phyloP scores from a whole-genome alignment of 2,888 invertebrate species.

The Tuta absoluta region DNA sequence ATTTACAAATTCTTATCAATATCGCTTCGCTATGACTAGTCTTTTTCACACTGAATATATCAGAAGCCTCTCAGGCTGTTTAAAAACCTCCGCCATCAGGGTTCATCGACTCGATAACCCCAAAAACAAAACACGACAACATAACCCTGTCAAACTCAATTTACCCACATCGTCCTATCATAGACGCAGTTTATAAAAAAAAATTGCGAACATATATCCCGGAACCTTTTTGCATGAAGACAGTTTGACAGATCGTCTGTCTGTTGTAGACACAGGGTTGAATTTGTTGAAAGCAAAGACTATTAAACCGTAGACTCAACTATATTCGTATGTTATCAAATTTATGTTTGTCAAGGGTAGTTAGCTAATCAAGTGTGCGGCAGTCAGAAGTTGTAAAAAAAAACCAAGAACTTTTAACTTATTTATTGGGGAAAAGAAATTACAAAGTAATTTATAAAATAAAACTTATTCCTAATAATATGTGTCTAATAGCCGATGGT shows the following conservation, averaged over 20 bases:
- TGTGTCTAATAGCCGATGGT: too few species aligned
- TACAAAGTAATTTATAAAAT: too few species aligned
- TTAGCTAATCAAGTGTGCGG: too few species aligned
- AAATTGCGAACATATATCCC: background rate
- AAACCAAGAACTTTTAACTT: too few species aligned
- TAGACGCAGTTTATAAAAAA: background rate
- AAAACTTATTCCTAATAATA: too few species aligned
- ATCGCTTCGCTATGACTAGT: too few species aligned
- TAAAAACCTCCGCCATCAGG: background rate
- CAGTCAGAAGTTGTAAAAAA: too few species aligned
- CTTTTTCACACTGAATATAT: too few species aligned
- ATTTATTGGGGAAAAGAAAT: too few species aligned
- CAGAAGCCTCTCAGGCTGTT: background rate
- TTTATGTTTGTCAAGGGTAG: too few species aligned
- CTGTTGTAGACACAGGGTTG: slow-evolving; percentile 16
- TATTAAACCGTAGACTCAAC: background rate
- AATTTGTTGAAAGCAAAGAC: slow-evolving; percentile 2
- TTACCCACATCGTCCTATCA: background rate
- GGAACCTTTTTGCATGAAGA: slow-evolving; percentile 6
- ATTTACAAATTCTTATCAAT: too few species aligned
- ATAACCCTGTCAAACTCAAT: background rate
- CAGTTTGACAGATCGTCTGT: slow-evolving; percentile 6
- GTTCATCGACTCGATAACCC: background rate
- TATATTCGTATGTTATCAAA: too few species aligned
- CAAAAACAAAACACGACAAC: background rate